These are phyloP conservation scores for Peromyscus eremicus DNA, from an alignment of 2,797 vertebrate species.

Conservation along the genomic window DNA sequence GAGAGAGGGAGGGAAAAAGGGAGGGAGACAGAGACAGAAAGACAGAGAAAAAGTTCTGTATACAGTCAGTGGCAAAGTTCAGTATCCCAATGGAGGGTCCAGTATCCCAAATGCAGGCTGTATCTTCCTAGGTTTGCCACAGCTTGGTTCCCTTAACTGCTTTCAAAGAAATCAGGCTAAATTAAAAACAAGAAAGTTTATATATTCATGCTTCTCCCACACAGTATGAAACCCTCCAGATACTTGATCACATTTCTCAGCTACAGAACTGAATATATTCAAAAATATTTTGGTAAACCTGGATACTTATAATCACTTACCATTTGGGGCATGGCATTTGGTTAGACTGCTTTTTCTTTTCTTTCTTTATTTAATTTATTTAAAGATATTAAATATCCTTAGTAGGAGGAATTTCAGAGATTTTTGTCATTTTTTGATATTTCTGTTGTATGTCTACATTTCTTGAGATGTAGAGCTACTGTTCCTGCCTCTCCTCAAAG, in stretches of 20 bases:
- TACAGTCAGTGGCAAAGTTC: background rate
- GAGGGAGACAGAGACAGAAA: background rate
- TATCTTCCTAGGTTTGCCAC: background rate
- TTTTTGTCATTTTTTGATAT: background rate
- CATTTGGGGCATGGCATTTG: background rate
- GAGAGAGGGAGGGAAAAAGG: no score
- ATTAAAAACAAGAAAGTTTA: background rate
- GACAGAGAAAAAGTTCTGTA: background rate
- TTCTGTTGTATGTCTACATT: conserved; percentile 13
- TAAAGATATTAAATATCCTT: no score
- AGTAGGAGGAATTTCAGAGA: conserved; percentile 15
- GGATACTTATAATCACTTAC: background rate
- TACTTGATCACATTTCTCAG: conserved; percentile 29
- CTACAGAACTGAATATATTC: background rate
- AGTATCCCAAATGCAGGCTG: background rate
- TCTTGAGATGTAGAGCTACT: background rate
- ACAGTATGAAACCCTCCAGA: background rate
- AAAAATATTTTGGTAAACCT: conserved; percentile 3
- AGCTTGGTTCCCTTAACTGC: background rate
- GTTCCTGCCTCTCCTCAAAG: background rate
- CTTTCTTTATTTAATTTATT: background rate
- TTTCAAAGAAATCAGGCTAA: conserved; percentile 37
- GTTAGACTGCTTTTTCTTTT: background rate
- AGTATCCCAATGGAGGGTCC: background rate
- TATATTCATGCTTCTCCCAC: background rate